A percentile compares a stretch with the other conserved stretches of the same genome.
phyloP scores from a whole-genome alignment of 2,888 invertebrate species.

The Chrysolina oricalcia region DNA sequence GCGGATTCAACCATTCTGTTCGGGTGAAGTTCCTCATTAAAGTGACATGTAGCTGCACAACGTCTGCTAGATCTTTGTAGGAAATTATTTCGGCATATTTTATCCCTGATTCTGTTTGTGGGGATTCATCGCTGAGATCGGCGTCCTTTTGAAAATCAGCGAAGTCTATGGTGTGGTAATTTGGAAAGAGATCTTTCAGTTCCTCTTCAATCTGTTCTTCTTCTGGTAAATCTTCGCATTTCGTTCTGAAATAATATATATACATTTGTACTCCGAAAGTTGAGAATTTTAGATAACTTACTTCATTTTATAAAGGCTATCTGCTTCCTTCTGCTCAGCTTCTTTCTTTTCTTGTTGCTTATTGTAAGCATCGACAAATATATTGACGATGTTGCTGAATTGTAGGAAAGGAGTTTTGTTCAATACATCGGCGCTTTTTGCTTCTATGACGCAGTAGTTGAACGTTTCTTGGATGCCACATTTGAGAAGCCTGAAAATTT shows the following conservation, averaged over 20 bases:
- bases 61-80: slow-evolving; percentile 75
- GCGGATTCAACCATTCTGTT: slow-evolving; percentile 77
- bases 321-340: slow-evolving; percentile 81
- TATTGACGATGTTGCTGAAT: slow-evolving; percentile 75
- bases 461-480: slow-evolving; percentile 81
- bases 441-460: slow-evolving; percentile 77
- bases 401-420: slow-evolving; percentile 62
- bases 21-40: slow-evolving; percentile 76
- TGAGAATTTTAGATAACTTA: slow-evolving; percentile 59
- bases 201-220: slow-evolving; percentile 79
- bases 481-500: slow-evolving; percentile 76
- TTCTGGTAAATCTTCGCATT: slow-evolving; percentile 80
- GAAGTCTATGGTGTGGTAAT: slow-evolving; percentile 80
- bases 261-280: slow-evolving; percentile 3
- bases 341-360: slow-evolving; percentile 81
- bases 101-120: slow-evolving; percentile 29
- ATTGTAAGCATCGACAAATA: slow-evolving; percentile 83
- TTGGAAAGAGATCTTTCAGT: slow-evolving; percentile 82
- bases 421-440: slow-evolving; percentile 61
- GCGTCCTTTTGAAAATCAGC: slow-evolving; percentile 74
- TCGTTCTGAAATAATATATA: slow-evolving; percentile 71
- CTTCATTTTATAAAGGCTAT: slow-evolving; percentile 84
- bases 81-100: slow-evolving; percentile 65
- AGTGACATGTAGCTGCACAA: slow-evolving; percentile 77
- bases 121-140: slow-evolving; percentile 58